phyloP scores from a whole-genome alignment of 2,888 invertebrate species.

The Ashinkailepas kermadecensis region DNA sequence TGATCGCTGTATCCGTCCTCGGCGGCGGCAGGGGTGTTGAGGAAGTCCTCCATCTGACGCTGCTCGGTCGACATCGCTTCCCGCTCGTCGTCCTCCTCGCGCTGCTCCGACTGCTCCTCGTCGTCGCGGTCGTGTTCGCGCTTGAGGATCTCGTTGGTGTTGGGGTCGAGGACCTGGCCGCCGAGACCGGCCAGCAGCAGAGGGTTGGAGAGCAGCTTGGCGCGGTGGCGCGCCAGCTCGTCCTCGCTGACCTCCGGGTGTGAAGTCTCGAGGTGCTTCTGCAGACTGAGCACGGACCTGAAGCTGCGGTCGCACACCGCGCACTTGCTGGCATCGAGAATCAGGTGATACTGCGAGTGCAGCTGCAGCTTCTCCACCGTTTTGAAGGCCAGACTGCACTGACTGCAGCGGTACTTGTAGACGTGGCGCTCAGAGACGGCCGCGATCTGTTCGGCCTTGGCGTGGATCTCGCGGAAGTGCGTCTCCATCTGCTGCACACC shows the following conservation, averaged over 20 bases:
- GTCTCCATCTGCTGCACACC: conserved; percentile 69
- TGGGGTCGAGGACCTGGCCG: conserved; percentile 46
- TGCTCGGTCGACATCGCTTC: conserved; percentile 63
- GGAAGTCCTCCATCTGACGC: conserved; percentile 65
- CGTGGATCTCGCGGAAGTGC: conserved; percentile 77
- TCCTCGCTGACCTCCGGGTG: conserved; percentile 56
- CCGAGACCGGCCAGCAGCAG: conserved; percentile 58
- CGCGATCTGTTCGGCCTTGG: conserved; percentile 39
- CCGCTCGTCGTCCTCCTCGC: conserved; percentile 25
- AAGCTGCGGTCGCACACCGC: conserved; percentile 85
- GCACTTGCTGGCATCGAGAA: conserved; percentile 91
- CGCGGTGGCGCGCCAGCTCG: conserved; percentile 69
- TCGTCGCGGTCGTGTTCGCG: conserved; percentile 53
- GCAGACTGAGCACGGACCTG: conserved; percentile 77
- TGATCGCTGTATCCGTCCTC: conserved; percentile 87
- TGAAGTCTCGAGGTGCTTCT: conserved; percentile 82
- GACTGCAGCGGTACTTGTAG: conserved; percentile 91
- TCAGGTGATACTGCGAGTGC: conserved; percentile 91
- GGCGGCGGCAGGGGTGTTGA: conserved; percentile 81
- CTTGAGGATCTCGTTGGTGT: conserved; percentile 38
- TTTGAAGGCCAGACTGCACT: conserved; percentile 94
- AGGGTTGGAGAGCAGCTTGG: conserved; percentile 67
- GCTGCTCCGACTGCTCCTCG: conserved; percentile 47
- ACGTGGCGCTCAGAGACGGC: conserved; percentile 93
- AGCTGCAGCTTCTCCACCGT: conserved; percentile 88